Base-by-base conservation (phyloP, 2,888 invertebrate genomes). In the Papilio gigon region DNA sequence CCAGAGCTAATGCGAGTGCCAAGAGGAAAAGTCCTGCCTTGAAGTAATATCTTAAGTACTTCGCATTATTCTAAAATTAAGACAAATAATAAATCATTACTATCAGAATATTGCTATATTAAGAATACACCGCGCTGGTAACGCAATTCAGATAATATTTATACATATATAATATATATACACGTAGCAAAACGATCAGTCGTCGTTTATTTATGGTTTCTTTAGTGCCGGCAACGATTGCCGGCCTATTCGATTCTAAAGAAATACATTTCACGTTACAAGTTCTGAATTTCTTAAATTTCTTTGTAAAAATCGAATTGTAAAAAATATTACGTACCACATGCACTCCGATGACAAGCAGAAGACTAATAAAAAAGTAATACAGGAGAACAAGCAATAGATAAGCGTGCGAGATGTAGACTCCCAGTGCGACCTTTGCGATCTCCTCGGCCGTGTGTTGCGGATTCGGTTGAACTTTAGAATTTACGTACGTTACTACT, bases 321-420 rank as follows among this genome's bases (percentile, higher is more conserved):
- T 33, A 37, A 17, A 35, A 22, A 25, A 40, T 22, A n/a, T 17
- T 1, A 77, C 84, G 82, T 74, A 91, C 91, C 80, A 63, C 76
- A 74, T 90, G 90, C 1, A 85, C 80, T 3, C 89, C 90, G 27
- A 88, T 70, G 12, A 91, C 78, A 30, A 90, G 75, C 40, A 90
- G 56, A 2, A 87, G 1, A 71, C 83, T 86, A 20, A 90, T 84
- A 0, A 79, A 68, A 11, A 86, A 67, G 72, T 85, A 83, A 70
- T 81, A 86, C 5, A 88, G 60, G 66, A 84, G 86, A 27, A 89
- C 85, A 0, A 86, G 66, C 2, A 89, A 70, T 44, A 86, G 83
- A 67, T 86, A 87, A 0, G 79, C 87, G 33, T 88, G 87, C 0
- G 86, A 78, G n/a, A 90, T 75, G 73, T 90, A 90, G 17, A 90